Evolutionary conservation across 1,140 invertebrate genomes (phyloP).

Genomic region (Drosophila ogumai): DNA sequence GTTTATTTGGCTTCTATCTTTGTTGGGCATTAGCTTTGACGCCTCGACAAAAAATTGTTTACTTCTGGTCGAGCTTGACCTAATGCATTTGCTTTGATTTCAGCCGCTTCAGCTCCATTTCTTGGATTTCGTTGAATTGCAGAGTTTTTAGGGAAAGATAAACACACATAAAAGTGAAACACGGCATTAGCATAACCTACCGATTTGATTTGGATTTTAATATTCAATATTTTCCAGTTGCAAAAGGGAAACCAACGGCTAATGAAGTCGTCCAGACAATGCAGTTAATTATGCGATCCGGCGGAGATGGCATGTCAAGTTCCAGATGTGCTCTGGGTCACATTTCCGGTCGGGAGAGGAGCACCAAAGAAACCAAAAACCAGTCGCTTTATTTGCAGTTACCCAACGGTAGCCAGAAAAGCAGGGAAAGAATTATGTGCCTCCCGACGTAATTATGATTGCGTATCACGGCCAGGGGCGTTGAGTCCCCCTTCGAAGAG

Average conservation of each 20-base stretch:
- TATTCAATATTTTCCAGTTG: constrained; percentile 50
- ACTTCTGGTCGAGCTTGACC: constrained; percentile 52
- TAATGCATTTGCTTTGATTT: constrained; percentile 54
- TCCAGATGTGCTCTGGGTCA: constrained; percentile 45
- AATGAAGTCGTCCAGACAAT: constrained; percentile 55
- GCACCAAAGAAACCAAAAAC: constrained; percentile 48
- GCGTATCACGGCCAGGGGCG: constrained; percentile 14
- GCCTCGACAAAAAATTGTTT: constrained; percentile 62
- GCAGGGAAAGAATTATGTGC: constrained; percentile 9
- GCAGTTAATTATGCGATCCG: constrained; percentile 56
- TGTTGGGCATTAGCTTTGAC: constrained; percentile 53
- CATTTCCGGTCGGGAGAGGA: constrained; percentile 50
- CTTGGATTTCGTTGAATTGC: constrained; percentile 11
- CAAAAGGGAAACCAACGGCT: constrained; percentile 18
- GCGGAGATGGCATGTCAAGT: constrained; percentile 8
- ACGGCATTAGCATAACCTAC: constrained; percentile 53
- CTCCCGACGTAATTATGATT: constrained; percentile 50
- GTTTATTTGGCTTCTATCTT: constrained; percentile 49
- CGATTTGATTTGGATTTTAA: constrained; percentile 18
- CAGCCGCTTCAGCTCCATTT: constrained; percentile 30
- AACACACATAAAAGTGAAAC: constrained; percentile 37
- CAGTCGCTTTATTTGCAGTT: constrained; percentile 72
- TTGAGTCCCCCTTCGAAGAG: constrained; percentile 1
- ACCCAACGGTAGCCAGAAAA: constrained; percentile 63
- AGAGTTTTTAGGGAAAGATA: constrained; percentile 23